These are phyloP conservation scores for Drosophila oshimai DNA, from an alignment of 1,140 invertebrate species.

Conservation along the genomic window DNA sequence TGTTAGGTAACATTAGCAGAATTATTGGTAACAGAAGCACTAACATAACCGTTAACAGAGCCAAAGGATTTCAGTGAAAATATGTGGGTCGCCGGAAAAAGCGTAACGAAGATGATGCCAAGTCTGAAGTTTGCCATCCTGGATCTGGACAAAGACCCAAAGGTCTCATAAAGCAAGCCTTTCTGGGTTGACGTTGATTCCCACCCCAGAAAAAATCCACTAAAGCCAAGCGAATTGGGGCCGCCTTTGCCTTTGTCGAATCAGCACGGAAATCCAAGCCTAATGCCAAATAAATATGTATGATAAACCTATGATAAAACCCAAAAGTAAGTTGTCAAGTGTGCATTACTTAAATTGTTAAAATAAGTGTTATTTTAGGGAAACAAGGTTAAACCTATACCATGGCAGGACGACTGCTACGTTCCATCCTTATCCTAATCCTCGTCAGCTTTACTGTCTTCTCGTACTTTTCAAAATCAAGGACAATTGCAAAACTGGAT, in stretches of 20 bases:
- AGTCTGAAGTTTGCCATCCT: no score
- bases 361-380: background rate
- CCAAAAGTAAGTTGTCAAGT: constrained; percentile 4
- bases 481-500: constrained; percentile 40
- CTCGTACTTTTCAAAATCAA: constrained; percentile 74
- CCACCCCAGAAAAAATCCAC: background rate
- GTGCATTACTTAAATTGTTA: constrained; percentile 1
- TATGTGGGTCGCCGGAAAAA: background rate
- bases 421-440: constrained; percentile 65
- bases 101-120: background rate
- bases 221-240: no score
- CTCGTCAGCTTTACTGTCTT: constrained; percentile 64
- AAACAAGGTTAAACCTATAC: background rate
- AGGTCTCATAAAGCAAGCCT: background rate
- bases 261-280: no score
- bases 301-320: no score
- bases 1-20: background rate
- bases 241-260: no score
- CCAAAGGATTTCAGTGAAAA: background rate
- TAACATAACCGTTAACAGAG: background rate
- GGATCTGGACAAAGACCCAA: background rate
- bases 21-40: background rate
- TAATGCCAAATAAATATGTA: background rate
- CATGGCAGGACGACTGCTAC: constrained; percentile 57
- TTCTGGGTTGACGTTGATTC: background rate